These are phyloP conservation scores for Pseudomyrmex gracilis DNA, from an alignment of 1,140 invertebrate species.

Conservation along the genomic window DNA sequence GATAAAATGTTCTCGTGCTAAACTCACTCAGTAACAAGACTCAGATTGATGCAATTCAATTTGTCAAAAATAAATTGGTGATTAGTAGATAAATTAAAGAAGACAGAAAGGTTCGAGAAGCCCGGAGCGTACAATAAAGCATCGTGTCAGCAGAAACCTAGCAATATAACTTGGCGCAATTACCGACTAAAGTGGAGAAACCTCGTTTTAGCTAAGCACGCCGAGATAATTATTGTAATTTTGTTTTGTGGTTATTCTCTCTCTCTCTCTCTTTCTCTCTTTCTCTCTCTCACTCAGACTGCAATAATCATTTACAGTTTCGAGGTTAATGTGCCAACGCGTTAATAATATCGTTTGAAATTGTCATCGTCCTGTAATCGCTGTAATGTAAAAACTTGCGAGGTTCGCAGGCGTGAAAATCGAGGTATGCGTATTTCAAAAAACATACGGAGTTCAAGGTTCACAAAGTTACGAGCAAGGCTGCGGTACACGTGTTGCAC, in stretches of 20 bases:
- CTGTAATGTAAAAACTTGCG: not conserved
- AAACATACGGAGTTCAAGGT: slow-evolving; percentile 19
- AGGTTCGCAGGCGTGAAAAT: not conserved
- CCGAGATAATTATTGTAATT: slow-evolving; percentile 69
- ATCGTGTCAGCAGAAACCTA: slow-evolving; percentile 60
- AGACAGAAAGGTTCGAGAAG: slow-evolving; percentile 24
- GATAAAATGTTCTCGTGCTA: not conserved
- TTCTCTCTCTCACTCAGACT: slow-evolving; percentile 13
- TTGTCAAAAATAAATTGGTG: slow-evolving; percentile 59
- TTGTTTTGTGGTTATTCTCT: slow-evolving; percentile 40
- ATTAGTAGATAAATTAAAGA: slow-evolving; percentile 49
- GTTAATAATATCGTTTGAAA: slow-evolving; percentile 40
- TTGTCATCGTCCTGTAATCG: slow-evolving; percentile 8
- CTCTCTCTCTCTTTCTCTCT: no score
- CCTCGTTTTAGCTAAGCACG: slow-evolving; percentile 55
- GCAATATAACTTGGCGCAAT: slow-evolving; percentile 47
- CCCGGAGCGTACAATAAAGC: slow-evolving; percentile 46
- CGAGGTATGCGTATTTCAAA: slow-evolving; percentile 11
- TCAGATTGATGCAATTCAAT: slow-evolving; percentile 45
- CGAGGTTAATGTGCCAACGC: slow-evolving; percentile 48
- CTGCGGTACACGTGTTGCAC: slow-evolving; percentile 6
- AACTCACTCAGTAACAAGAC: not conserved
- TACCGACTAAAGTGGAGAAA: slow-evolving; percentile 39
- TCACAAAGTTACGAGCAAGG: slow-evolving; percentile 8
- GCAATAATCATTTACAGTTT: slow-evolving; percentile 48